Percentiles rank a stretch among this genome's conserved stretches.
phyloP scores from a whole-genome alignment of 1,140 invertebrate species.

The Hydropsyche tenuis region DNA sequence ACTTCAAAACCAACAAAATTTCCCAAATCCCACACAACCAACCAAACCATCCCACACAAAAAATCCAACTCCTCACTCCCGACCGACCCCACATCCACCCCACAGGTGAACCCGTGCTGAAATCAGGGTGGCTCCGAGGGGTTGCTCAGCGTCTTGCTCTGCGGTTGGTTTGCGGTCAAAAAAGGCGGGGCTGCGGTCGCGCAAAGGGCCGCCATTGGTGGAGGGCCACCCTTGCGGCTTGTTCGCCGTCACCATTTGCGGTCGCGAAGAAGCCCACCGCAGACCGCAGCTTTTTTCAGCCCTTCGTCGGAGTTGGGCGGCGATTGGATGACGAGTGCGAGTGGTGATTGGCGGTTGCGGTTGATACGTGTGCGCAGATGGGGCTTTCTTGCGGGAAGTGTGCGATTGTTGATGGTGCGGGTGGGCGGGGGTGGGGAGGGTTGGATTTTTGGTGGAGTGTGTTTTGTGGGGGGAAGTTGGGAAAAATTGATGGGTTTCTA shows the following conservation, averaged over 20 bases:
- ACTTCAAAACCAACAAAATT: too few species aligned
- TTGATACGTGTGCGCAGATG: background rate
- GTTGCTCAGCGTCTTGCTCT: conserved; percentile 53
- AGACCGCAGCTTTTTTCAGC: conserved; percentile 19
- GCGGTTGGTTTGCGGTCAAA: conserved; percentile 63
- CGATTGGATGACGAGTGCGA: background rate
- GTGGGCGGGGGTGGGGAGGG: conserved; percentile 23
- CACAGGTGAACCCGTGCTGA: background rate
- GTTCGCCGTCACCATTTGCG: conserved; percentile 48
- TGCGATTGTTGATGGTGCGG: conserved; percentile 35
- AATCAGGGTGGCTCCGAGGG: background rate
- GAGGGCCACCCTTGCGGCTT: conserved; percentile 58
- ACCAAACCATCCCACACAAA: too few species aligned
- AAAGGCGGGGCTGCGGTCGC: conserved; percentile 57
- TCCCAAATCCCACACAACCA: too few species aligned
- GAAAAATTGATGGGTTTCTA: too few species aligned
- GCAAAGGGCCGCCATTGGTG: conserved; percentile 54
- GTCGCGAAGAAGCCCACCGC: conserved; percentile 41
- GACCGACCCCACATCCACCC: too few species aligned
- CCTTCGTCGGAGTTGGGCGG: background rate
- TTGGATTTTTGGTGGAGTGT: too few species aligned
- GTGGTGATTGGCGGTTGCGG: background rate
- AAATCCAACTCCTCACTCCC: too few species aligned
- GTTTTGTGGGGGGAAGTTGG: too few species aligned
- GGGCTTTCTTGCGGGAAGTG: too few species aligned